These are phyloP conservation scores for Idaea biselata DNA, from an alignment of 2,888 invertebrate species.

Conservation along the genomic window DNA sequence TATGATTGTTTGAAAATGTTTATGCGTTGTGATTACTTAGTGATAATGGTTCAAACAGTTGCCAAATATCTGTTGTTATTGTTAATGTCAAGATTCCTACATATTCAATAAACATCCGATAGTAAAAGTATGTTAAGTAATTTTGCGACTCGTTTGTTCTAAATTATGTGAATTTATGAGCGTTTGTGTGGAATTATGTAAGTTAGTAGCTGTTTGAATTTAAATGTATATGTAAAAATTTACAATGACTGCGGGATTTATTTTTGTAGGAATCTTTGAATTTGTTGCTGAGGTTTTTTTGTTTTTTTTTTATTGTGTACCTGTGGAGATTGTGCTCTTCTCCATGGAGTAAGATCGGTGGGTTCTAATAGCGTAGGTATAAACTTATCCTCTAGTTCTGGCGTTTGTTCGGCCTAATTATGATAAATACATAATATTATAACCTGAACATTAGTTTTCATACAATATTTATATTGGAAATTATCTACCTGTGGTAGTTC, in stretches of 20 bases:
- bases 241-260: conserved; percentile 4
- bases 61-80: conserved; percentile 4
- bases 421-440: conserved; percentile 25
- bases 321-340: conserved; percentile 67
- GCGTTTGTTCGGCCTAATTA: conserved; percentile 70
- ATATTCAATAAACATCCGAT: not conserved
- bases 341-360: conserved; percentile 60
- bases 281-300: conserved; percentile 1
- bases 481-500: conserved; percentile 72
- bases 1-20: conserved; percentile 5
- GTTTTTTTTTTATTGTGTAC: conserved; percentile 38
- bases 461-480: conserved; percentile 10
- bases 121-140: not conserved
- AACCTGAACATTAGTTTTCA: conserved; percentile 10
- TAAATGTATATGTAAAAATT: conserved; percentile 7
- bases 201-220: conserved; percentile 1
- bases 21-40: not conserved
- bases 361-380: conserved; percentile 67
- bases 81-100: not conserved
- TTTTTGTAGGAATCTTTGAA: conserved; percentile 12
- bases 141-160: not conserved
- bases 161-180: conserved; percentile 3
- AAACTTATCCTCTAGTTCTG: conserved; percentile 68
- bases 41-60: not conserved
- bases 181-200: conserved; percentile 12